Evolutionary conservation across 2,113 vertebrate genomes (phyloP), one percentile per base, ranked within the genome.

Genomic region (Lethenteron reissneri): DNA sequence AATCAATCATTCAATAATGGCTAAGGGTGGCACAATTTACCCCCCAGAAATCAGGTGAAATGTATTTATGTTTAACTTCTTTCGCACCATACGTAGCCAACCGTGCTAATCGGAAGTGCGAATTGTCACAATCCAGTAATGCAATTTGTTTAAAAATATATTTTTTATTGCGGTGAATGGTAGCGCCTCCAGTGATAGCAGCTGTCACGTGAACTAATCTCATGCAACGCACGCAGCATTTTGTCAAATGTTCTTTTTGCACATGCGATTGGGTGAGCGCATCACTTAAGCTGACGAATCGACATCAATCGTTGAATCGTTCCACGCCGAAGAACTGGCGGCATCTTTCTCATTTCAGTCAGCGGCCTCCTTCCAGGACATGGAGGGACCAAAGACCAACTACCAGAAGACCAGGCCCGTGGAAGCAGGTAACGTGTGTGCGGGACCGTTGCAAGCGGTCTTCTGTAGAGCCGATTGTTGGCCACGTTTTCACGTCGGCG

Each of bases 351-450:
- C 57, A 8, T 41, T 70, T 56, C 75, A 97, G 91, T 87, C 79
- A 1, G 92, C 91, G 21, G 80, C 78, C 2, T 81, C 83, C 70
- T 97, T 91, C 75, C 78, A 73, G 12, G 87, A 92, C 57, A 87
- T 91, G 81, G 82, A 87, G 75, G 81, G 82, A 2, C 87, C 88
- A 0, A 74, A 83, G 2, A 83, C 87, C 10, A 80, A 85, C 0
- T 90, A 92, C 71, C 79, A 87, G 79, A 95, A 88, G 77, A 90
- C 85, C 0, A 81, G 78, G 69, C 87, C 88, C 0, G 10, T 82
- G 70, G 92, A 95, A 77, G 83, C 88, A 69, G 85, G 92, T 95
- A 72, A 83, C 41, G 41, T 41, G 41, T 1, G 87, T 82, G 2
- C 58, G 17, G 25, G 9, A 25, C 10, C 7, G 9, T 56, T 4